phyloP scores from a whole-genome alignment of 2,797 vertebrate species.

The Lepus townsendii region DNA sequence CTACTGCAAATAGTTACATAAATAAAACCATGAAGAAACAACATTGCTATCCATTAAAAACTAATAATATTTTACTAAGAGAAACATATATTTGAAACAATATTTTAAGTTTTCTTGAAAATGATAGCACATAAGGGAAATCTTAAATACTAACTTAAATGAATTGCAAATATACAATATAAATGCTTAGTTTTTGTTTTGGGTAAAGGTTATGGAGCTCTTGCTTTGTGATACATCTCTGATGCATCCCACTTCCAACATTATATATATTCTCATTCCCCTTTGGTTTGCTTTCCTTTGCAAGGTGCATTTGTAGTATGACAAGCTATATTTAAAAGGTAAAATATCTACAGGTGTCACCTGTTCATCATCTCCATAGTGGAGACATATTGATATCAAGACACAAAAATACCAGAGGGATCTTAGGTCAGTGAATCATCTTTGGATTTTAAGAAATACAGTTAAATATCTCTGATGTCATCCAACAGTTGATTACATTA shows the following conservation, averaged over 20 bases:
- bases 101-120: slow-evolving; percentile 50
- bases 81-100: slow-evolving; percentile 50
- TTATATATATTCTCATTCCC: background rate
- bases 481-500: background rate
- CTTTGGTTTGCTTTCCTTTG: background rate
- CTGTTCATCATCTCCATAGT: background rate
- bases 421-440: background rate
- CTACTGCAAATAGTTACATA: slow-evolving; percentile 1
- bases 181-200: background rate
- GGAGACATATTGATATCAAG: background rate
- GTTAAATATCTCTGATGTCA: background rate
- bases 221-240: background rate
- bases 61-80: background rate
- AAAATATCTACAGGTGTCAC: background rate
- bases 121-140: background rate
- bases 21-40: slow-evolving; percentile 6
- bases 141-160: background rate
- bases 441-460: background rate
- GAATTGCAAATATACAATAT: background rate
- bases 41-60: background rate
- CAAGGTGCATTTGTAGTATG: background rate
- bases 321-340: background rate
- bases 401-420: background rate
- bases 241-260: too few species aligned
- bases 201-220: background rate